phyloP scores from a whole-genome alignment of 2,797 vertebrate genomes.

The Tenualosa ilisha region DNA sequence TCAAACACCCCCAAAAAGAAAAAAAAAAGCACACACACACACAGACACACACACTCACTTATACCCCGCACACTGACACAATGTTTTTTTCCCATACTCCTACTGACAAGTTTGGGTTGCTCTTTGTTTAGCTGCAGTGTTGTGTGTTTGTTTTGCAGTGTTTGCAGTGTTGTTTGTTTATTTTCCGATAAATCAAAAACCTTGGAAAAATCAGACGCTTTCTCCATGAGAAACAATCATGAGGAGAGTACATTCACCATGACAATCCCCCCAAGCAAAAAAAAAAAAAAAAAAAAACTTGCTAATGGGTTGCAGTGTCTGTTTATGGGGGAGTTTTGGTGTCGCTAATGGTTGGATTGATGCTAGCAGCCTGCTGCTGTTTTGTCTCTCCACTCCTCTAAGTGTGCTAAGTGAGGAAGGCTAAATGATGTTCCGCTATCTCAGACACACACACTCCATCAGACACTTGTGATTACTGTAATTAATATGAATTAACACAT shows the following conservation, averaged over 20 bases:
- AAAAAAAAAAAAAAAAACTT: not conserved
- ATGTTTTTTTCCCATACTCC: not conserved
- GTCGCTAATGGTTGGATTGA: not conserved
- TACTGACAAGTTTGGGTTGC: too few relatives aligned
- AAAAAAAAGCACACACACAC: not conserved
- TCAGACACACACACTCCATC: not conserved
- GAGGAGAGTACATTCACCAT: not conserved
- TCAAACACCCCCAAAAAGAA: too few relatives aligned
- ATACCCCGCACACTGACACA: not conserved
- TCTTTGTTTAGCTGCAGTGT: too few relatives aligned
- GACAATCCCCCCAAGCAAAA: too few relatives aligned
- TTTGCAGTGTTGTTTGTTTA: too few relatives aligned
- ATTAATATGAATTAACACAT: constrained; percentile 9
- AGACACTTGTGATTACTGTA: not conserved
- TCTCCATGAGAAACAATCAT: not conserved
- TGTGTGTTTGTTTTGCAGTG: too few relatives aligned
- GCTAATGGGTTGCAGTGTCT: not conserved
- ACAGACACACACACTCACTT: not conserved
- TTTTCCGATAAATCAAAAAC: not conserved
- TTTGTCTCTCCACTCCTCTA: not conserved
- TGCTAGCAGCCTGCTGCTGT: not conserved
- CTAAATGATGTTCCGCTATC: not conserved
- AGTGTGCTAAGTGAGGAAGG: not conserved
- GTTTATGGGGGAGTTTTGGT: not conserved
- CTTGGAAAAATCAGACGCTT: not conserved